Evolutionary conservation across 2,888 invertebrate genomes (phyloP).

Genomic region (Morinoia aosen): DNA sequence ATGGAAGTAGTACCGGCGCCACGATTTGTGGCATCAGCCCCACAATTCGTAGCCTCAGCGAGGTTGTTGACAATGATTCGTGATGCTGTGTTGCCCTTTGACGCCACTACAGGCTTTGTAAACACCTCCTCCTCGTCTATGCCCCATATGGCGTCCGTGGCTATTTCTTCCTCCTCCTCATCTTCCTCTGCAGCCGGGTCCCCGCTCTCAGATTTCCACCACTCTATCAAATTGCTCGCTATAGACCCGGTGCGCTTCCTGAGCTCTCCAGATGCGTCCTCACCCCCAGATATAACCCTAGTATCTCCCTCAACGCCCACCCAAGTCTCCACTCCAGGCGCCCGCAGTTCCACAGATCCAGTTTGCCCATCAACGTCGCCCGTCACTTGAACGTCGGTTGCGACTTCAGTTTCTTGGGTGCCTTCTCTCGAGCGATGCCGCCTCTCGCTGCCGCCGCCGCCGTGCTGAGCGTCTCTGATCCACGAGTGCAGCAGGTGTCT

Average conservation of each 20-base stretch:
- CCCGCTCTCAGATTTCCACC: conserved; percentile 48
- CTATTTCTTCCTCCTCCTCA: background rate
- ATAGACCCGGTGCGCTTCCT: background rate
- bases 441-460: background rate
- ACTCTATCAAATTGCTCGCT: conserved; percentile 37
- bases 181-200: background rate
- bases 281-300: background rate
- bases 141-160: conserved; percentile 23
- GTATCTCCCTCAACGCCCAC: conserved; percentile 7
- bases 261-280: background rate
- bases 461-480: conserved; percentile 22
- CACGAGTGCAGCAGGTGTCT: conserved; percentile 20
- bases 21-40: too few relatives aligned
- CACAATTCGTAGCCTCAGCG: background rate
- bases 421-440: background rate
- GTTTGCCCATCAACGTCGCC: background rate
- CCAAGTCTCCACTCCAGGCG: conserved; percentile 15
- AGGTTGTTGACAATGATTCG: conserved; percentile 8
- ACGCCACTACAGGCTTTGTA: background rate
- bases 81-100: background rate
- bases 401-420: background rate
- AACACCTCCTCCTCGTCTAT: conserved; percentile 31
- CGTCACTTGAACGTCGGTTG: background rate
- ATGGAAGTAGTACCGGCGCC: background rate
- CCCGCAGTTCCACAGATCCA: background rate